These are phyloP conservation scores for Plotosus lineatus DNA, from an alignment of 2,113 vertebrate genomes.

Conservation along the genomic window DNA sequence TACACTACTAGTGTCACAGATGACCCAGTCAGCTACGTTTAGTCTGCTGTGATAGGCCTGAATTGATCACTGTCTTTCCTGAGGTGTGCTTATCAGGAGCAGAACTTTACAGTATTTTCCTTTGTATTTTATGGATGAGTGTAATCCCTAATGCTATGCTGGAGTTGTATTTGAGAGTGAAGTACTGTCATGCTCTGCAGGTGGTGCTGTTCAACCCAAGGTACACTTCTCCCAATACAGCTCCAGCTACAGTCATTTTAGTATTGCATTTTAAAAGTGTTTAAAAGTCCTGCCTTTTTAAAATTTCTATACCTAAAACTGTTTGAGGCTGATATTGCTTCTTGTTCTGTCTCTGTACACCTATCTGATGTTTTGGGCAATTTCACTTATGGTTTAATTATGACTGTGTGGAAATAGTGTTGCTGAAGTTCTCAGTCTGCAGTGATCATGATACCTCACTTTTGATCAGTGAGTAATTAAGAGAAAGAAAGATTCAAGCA, in stretches of 20 bases:
- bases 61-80: slow-evolving; percentile 1
- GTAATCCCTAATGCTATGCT: slow-evolving; percentile 7
- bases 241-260: not conserved
- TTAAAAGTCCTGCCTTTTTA: not conserved
- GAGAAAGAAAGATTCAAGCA: not conserved
- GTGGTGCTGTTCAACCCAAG: slow-evolving; percentile 41
- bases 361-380: not conserved
- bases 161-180: not conserved
- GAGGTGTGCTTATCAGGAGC: not conserved
- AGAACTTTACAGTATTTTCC: slow-evolving; percentile 19
- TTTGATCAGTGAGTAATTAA: slow-evolving; percentile 14
- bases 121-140: not conserved
- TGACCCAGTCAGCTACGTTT: slow-evolving; percentile 3
- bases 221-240: not conserved
- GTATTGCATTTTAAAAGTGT: no score
- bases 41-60: not conserved
- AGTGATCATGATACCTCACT: not conserved
- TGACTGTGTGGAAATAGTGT: not conserved
- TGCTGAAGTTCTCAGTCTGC: not conserved
- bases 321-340: not conserved
- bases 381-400: not conserved
- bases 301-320: not conserved
- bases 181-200: slow-evolving; percentile 17
- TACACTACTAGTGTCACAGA: not conserved
- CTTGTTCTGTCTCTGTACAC: not conserved